phyloP scores from a whole-genome alignment of 2,797 vertebrate species.

The Myotis findleyi region DNA sequence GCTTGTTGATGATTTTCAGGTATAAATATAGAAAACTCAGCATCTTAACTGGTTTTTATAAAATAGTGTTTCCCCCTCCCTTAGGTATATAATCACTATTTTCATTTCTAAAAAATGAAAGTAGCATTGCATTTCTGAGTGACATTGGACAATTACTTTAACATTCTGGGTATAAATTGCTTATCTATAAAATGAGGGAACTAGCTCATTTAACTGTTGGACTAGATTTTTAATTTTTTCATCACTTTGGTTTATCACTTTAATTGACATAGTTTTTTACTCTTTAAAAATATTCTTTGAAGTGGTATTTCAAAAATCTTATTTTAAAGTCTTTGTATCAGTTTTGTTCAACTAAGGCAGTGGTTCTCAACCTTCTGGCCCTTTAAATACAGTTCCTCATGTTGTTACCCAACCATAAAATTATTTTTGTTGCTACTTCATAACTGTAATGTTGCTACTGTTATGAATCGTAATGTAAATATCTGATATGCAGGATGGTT shows the following conservation, averaged over 20 bases:
- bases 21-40: conserved; percentile 80
- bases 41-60: conserved; percentile 55
- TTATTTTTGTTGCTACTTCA: too few relatives aligned
- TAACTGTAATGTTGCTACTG: too few relatives aligned
- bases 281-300: conserved; percentile 13
- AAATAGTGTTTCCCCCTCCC: background rate
- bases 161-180: conserved; percentile 12
- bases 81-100: background rate
- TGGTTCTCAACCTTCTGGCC: too few relatives aligned
- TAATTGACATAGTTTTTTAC: conserved; percentile 3
- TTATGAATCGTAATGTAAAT: too few relatives aligned
- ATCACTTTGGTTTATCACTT: background rate
- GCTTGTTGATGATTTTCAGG: conserved; percentile 96
- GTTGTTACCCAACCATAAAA: too few relatives aligned
- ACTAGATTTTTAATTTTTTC: background rate
- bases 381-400: too few relatives aligned
- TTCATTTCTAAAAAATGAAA: conserved; percentile 11
- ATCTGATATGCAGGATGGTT: too few relatives aligned
- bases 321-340: background rate
- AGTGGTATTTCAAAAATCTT: background rate
- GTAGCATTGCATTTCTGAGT: conserved; percentile 23
- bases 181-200: background rate
- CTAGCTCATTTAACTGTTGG: background rate
- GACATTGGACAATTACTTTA: background rate
- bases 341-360: background rate